phyloP scores from a whole-genome alignment of 2,888 invertebrate genomes.

The Nudaria mundana region DNA sequence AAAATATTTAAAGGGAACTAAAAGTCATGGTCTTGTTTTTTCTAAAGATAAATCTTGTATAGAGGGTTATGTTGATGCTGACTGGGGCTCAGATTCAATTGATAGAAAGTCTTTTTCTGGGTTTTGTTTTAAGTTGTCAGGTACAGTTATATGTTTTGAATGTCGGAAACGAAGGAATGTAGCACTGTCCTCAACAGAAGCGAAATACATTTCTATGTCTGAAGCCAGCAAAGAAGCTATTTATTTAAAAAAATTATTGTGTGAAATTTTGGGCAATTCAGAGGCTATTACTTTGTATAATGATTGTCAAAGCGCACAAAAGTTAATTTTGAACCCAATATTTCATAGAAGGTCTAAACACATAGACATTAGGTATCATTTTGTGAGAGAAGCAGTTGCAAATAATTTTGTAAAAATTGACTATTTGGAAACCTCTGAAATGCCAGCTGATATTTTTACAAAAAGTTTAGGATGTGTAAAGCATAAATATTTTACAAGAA shows the following conservation, averaged over 20 bases:
- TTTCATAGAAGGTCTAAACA: too few relatives aligned
- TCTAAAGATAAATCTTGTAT: background rate
- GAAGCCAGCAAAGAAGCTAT: background rate
- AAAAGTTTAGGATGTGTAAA: slow-evolving; percentile 1
- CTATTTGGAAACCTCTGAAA: slow-evolving; percentile 5
- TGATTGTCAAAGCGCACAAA: too few relatives aligned
- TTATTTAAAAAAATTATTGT: slow-evolving; percentile 1
- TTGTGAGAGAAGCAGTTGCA: slow-evolving; percentile 6
- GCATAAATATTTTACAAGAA: slow-evolving; percentile 3
- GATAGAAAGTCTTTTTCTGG: too few relatives aligned
- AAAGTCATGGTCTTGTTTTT: background rate
- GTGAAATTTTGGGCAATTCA: background rate
- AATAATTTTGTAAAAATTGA: slow-evolving; percentile 2
- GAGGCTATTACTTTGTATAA: background rate
- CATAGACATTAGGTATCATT: slow-evolving; percentile 18
- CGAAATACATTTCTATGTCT: too few relatives aligned
- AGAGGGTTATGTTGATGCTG: background rate
- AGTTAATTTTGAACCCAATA: too few relatives aligned
- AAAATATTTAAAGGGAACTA: background rate
- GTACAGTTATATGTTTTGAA: too few relatives aligned
- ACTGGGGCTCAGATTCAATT: too few relatives aligned
- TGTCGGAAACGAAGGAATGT: too few relatives aligned
- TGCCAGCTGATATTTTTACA: slow-evolving; percentile 7
- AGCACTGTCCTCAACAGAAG: too few relatives aligned
- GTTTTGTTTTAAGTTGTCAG: too few relatives aligned